Evolutionary conservation across 2,888 invertebrate species (phyloP), one percentile per base, ranked within the genome.

Genomic region (Diplolepis rosae): DNA sequence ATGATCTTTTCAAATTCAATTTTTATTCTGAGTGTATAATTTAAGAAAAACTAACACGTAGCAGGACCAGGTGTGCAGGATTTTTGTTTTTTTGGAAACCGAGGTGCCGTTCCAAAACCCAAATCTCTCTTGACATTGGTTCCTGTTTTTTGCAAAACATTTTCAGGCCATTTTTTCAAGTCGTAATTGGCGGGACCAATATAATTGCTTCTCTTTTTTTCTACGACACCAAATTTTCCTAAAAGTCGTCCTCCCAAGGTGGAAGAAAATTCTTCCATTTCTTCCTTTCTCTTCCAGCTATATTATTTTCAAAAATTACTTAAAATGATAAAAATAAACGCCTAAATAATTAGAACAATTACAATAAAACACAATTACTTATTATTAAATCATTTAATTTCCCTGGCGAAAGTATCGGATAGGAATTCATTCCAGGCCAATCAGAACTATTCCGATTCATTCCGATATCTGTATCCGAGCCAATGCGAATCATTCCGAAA

Each of bases 151-250:
- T 75, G 4, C 3, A 76, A 30, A 32, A 68, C 4, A 4, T 15
- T 68, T 0, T 82, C 79, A 0, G 82, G 82, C 82, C 82, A 82
- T 1, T 70, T 77, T 2, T 18, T 1, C 28, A 82, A 61, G 2
- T 82, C 79, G 15, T 82, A 75, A 5, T 70, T 73, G 15, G 79
- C 82, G 1, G 82, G 79, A 0, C 82, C 81, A 2, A 61, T 45
- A 18, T 72, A 76, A 1, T 39, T 69, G 67, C 66, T 67, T 68
- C 65, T 67, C 4, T 71, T 11, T 0, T 52, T 11, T n/a, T 52
- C 71, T 0, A 76, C 18, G 0, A 1, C 4, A 2, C 2, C 6
- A 4, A 75, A 56, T 48, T 69, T 48, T 0, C 66, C 67, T 24
- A 32, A n/a, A 1, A 73, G 0, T 2, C 6, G 61, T 4, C 65